Base-by-base conservation (phyloP, 2,113 vertebrate species). In the Halichoerus grypus region DNA sequence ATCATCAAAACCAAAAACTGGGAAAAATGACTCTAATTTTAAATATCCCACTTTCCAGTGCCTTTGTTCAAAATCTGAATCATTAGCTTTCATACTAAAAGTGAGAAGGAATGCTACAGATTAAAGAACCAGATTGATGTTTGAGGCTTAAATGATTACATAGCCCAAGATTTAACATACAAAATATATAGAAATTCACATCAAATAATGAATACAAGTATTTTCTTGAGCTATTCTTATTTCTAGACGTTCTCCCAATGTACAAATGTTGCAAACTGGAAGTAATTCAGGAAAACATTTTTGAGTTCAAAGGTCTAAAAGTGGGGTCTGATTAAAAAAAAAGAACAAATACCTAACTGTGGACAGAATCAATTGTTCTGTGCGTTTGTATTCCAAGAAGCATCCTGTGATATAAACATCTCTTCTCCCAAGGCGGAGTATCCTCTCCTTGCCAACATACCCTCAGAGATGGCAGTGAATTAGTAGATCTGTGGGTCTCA, bases 131-230 rank as follows among this genome's bases (percentile, higher is more conserved):
- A 94, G 26, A 53, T 18, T 63, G 51, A 53, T 88, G 33, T 22
- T 82, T 91, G 13, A 94, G 69, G 33, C 16, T 87, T 71, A 82
- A 71, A 88, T 79, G 67, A 91, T 72, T 87, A 91, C 81, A 71
- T 55, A 82, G 21, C 21, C 4, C 16, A 93, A 93, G 82, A 63
- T 71, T 71, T 72, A 76, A 71, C 49, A 46, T 24, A 46, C 12
- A 55, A 80, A 88, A 42, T 71, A 42, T 16, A 46, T 81, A 88
- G 61, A 51, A 80, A 92, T 81, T 24, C 57, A 72, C 13, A 95
- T 63, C 19, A 76, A 59, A 67, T 76, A 63, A 93, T 10, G 21
- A 92, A 65, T 36, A 76, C 22, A 15, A 72, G 26, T 18, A 83
- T 49, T 95, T 79, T 93, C 14, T 88, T 69, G 59, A 93, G 11